These are phyloP conservation scores for Prionace glauca DNA, from an alignment of 2,797 vertebrate genomes.

Conservation along the genomic window DNA sequence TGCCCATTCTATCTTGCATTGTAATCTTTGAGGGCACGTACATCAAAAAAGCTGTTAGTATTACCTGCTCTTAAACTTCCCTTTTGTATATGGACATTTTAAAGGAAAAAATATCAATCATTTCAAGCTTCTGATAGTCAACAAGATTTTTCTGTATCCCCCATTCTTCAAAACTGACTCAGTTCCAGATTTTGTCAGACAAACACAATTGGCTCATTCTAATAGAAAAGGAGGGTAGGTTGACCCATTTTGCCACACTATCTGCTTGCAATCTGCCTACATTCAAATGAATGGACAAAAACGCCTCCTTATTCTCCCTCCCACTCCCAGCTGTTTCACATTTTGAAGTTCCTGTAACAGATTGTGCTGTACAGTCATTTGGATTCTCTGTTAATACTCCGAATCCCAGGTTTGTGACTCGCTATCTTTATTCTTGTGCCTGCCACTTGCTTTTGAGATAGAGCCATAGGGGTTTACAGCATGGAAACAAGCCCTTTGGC, in stretches of 20 bases:
- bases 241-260: neutral
- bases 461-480: no score
- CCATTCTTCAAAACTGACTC: neutral
- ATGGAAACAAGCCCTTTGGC: no score
- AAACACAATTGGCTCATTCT: neutral
- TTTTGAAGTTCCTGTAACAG: slow-evolving; percentile 7
- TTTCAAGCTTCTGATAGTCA: neutral
- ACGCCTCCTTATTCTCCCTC: neutral
- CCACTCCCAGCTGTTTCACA: slow-evolving; percentile 17
- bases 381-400: neutral
- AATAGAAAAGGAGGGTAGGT: neutral
- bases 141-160: neutral
- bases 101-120: neutral
- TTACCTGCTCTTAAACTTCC: no score
- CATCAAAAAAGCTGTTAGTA: neutral
- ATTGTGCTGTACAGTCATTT: neutral
- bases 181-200: neutral
- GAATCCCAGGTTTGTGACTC: neutral
- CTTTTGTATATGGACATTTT: neutral
- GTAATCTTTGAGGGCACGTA: neutral
- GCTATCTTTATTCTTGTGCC: neutral
- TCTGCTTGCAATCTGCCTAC: neutral
- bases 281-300: neutral
- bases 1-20: neutral
- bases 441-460: neutral